Evolutionary conservation across 2,113 vertebrate genomes (phyloP), one percentile per base, ranked within the genome.

Genomic region (Anoura caudifer): DNA sequence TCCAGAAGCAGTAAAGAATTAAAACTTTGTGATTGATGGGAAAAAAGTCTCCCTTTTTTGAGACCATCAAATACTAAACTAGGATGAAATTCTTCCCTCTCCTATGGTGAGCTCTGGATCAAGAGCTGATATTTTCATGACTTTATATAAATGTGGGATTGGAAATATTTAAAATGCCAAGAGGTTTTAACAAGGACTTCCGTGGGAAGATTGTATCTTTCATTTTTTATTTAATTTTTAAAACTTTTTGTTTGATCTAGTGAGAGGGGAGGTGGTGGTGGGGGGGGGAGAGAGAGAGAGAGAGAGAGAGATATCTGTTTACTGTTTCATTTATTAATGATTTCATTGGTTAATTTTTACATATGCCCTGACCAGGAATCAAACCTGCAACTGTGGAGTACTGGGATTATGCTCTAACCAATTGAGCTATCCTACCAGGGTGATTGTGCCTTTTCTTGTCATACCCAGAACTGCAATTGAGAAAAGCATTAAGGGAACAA

Each of bases 71-170:
- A 59, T 76, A 36, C 26, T 12, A 77, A 97, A 79, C 4, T 8
- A 45, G 10, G 22, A 47, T 90, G 67, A 63, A 92, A 59, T 82
- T 15, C 1, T 22, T 10, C 9, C 43, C 14, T 90, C 7, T 26
- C n/a, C n/a, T 52, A 91, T 0, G 73, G 22, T 91, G 16, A 90
- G 4, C n/a, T 93, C 26, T 79, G 36, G 9, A 86, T 61, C 50
- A 88, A 70, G 26, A 75, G 26, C 24, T 16, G 12, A 36, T 90
- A 63, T 79, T 87, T 90, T 91, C 24, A 45, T 76, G 22, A 56
- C 31, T 77, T 93, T 79, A 84, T 65, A 61, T 54, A 75, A 96
- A 67, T 54, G 45, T 84, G 69, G 90, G 67, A 52, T 93, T n/a
- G 81, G 28, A 85, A 82, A 72, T 93, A 87, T 59, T 87, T 75